Evolutionary conservation across 2,113 vertebrate species (phyloP), one percentile per base, ranked within the genome.

Genomic region (Gyps fulvus): DNA sequence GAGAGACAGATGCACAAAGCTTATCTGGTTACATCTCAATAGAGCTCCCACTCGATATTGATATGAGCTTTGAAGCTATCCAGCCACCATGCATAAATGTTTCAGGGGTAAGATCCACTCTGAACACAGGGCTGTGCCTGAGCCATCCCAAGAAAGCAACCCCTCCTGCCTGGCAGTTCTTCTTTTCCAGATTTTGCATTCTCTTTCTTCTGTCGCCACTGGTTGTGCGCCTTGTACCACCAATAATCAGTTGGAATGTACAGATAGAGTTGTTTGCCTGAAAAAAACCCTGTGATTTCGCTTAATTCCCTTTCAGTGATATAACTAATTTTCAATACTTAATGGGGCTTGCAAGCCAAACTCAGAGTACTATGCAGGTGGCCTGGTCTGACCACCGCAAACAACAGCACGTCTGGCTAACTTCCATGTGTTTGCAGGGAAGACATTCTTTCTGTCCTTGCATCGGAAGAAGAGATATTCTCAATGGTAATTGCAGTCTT

Each of bases 41-140:
- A 90, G 74, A 95, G 70, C 87, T 95, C 69, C 65, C 1, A 2
- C 77, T 79, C 26, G 16, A 26, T 77, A 40, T 7, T 61, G 54
- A 76, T 88, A 45, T 5, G 70, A 88, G 87, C 94, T 93, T 82
- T 93, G 93, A 95, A 95, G 92, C 91, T 69, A 10, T 38, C 49
- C 47, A 77, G 78, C 34, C 77, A 40, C 69, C 2, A 0, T 34
- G 77, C 93, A 84, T 93, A 76, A 94, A 70, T 87, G 70, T 95
- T 94, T 93, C 45, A 95, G 91, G 90, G 87, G 45, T 32, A 70
- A 47, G 82, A 89, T 72, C 36, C 0, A 1, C 54, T 89, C 80
- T 31, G 83, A 92, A 47, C 17, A 0, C 50, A 9, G 81, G 45
- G 70, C 65, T 61, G 73, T 25, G 32, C 27, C 77, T 83, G 87